Evolutionary conservation across 2,797 vertebrate genomes (phyloP), one percentile per base, ranked within the genome.

Genomic region (Karalla daura): DNA sequence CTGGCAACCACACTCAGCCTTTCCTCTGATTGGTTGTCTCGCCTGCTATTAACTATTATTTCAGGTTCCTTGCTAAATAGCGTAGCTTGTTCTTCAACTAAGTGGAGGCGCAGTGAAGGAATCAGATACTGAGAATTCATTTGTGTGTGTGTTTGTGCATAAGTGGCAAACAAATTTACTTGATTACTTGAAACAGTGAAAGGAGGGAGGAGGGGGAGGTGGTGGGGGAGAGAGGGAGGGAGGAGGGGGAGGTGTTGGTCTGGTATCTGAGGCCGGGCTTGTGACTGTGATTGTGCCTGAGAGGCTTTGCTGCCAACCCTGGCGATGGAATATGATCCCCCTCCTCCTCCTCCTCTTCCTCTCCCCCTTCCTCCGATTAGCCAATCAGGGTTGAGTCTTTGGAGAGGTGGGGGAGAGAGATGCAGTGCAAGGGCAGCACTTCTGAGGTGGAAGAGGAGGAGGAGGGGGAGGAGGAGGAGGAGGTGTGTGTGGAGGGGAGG

Each of bases 341-440:
- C 64, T n/a, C n/a, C n/a, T n/a, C n/a, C n/a, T n/a, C n/a, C n/a
- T n/a, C n/a, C n/a, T n/a, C n/a, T n/a, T n/a, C n/a, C n/a, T n/a
- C 63, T 23, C 13, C 41, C 54, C 23, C 58, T 70, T 49, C 63
- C 52, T 60, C 61, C 50, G 80, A 68, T 75, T 75, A 74, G 66
- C 86, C 88, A 89, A 89, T 89, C 81, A 80, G 18, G 80, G 73
- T 35, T 56, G 66, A 84, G 79, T 67, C 63, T 84, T 70, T 70
- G 74, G 81, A 86, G 84, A 80, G 76, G 80, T 64, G 76, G 77
- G 66, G 56, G 50, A 50, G 71, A 30, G 55, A 13, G 73, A 66
- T 74, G 86, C 81, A 86, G 71, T 89, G 88, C 89, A 88, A 93
- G 88, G 88, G 85, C 89, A 92, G 92, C 87, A 91, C 84, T 91